Conservation (phyloP, 1,140 invertebrate species). For the Lepeophtheirus salmonis region DNA sequence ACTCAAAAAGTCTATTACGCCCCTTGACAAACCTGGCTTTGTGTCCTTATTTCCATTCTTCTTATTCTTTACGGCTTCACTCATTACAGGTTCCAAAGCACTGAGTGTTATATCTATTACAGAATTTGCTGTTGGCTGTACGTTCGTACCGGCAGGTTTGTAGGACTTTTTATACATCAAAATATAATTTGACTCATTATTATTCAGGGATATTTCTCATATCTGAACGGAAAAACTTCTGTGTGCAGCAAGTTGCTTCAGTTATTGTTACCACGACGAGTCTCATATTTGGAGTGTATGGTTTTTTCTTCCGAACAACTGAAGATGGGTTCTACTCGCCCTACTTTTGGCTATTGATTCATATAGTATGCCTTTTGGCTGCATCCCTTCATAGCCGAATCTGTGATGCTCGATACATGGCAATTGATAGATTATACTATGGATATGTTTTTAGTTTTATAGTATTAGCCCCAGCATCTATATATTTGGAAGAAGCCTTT, state of each 20-base stretch:
- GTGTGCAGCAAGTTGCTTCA: background rate
- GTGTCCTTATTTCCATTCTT: slow-evolving; percentile 27
- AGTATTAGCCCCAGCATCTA: slow-evolving; percentile 25
- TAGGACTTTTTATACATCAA: too few species aligned
- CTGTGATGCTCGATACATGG: slow-evolving; percentile 23
- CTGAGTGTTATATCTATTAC: background rate
- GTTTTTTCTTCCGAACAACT: slow-evolving; percentile 5
- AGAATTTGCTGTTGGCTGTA: background rate
- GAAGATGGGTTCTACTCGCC: slow-evolving; percentile 21
- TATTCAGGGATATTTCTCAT: background rate
- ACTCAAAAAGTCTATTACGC: slow-evolving; percentile 20
- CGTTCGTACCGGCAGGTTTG: background rate
- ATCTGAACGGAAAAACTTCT: background rate
- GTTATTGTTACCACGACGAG: background rate
- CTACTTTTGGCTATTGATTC: slow-evolving; percentile 25
- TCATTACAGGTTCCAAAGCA: slow-evolving; percentile 29
- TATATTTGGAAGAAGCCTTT: slow-evolving; percentile 27
- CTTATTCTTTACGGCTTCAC: slow-evolving; percentile 26
- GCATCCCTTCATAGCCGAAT: slow-evolving; percentile 23
- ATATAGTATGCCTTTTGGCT: slow-evolving; percentile 23
- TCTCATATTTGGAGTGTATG: background rate
- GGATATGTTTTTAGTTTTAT: slow-evolving; percentile 26
- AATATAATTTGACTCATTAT: background rate
- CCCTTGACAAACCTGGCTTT: slow-evolving; percentile 25
- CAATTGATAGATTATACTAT: slow-evolving; percentile 24